phyloP scores from a whole-genome alignment of 2,797 vertebrate genomes.

The Tapera naevia region DNA sequence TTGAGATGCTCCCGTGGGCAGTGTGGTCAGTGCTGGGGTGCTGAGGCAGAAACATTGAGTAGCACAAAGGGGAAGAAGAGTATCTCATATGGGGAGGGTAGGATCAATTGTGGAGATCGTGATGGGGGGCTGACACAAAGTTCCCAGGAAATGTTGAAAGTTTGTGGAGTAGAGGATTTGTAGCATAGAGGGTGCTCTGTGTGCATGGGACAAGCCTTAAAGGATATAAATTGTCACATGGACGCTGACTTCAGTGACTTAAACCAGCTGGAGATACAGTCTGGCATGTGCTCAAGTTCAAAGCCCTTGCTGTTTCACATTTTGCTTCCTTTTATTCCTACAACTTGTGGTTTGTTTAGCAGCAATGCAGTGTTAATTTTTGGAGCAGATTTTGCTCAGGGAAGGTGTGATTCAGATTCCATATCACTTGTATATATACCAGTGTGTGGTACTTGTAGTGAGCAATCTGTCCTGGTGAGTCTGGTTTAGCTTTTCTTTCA shows the following conservation, averaged over 20 bases:
- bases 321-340: not conserved
- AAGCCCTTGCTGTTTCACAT: not conserved
- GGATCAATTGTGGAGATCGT: fast-evolving
- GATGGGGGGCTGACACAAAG: not conserved
- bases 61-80: not conserved
- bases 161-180: not conserved
- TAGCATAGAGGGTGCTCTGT: not conserved
- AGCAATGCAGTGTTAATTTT: not conserved
- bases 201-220: not conserved
- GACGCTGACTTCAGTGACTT: not conserved
- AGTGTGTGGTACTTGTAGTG: not conserved
- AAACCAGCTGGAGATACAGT: not conserved
- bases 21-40: not conserved
- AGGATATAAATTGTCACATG: not conserved
- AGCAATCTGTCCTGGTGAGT: not conserved
- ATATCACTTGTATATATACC: not conserved
- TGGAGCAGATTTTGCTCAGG: not conserved
- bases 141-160: not conserved
- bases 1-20: not conserved
- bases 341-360: not conserved
- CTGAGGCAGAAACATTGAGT: not conserved
- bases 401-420: not conserved
- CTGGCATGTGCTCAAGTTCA: not conserved
- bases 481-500: not conserved
- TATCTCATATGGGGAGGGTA: not conserved